A percentile compares a stretch with the other conserved stretches of the same genome.
These are phyloP conservation scores for Lethrus apterus DNA, from an alignment of 1,140 invertebrate species.

Conservation along the genomic window DNA sequence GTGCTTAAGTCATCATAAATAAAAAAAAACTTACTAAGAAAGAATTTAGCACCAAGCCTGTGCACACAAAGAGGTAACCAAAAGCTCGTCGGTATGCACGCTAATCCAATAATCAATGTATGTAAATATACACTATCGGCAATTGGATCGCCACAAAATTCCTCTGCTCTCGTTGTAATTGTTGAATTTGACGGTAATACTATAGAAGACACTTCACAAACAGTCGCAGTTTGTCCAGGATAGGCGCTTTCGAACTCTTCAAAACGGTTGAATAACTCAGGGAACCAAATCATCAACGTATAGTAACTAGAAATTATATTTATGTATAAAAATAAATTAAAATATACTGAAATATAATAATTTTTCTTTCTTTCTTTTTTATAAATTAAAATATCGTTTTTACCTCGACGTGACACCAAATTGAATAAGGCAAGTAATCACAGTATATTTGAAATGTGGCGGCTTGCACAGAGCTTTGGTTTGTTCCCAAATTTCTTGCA, in stretches of 20 bases:
- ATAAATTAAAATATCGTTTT: constrained; percentile 12
- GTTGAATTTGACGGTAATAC: constrained; percentile 34
- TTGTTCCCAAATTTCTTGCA: constrained; percentile 57
- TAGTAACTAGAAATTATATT: constrained; percentile 55
- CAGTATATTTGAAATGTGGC: constrained; percentile 60
- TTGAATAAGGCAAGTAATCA: constrained; percentile 65
- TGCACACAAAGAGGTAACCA: constrained; percentile 65
- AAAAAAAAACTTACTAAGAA: constrained; percentile 51
- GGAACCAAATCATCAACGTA: constrained; percentile 78
- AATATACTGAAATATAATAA: no score
- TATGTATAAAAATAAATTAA: background rate
- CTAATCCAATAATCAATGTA: constrained; percentile 63
- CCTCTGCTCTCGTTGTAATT: constrained; percentile 28
- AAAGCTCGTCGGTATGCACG: constrained; percentile 65
- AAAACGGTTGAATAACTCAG: constrained; percentile 69
- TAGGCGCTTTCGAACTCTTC: constrained; percentile 57
- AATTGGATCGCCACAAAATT: constrained; percentile 52
- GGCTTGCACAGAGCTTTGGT: constrained; percentile 60
- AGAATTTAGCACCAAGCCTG: constrained; percentile 64
- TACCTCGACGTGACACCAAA: constrained; percentile 66
- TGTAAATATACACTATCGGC: constrained; percentile 60
- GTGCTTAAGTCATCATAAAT: background rate
- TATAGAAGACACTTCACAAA: constrained; percentile 62
- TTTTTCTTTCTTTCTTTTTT: no score
- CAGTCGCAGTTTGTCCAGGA: constrained; percentile 56